phyloP scores from a whole-genome alignment of 2,888 invertebrate genomes.

The Synanthedon vespiformis region DNA sequence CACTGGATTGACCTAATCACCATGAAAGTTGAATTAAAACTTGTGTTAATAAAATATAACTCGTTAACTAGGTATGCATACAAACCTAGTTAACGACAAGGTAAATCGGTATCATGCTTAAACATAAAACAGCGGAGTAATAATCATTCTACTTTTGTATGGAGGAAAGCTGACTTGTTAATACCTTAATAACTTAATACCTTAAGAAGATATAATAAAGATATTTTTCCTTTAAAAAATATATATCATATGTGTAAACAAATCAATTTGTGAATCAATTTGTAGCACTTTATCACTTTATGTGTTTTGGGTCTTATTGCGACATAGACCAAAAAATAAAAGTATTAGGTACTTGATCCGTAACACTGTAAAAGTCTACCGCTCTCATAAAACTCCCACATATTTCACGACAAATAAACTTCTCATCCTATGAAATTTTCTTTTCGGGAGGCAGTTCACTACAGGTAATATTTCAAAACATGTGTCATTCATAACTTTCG shows the following conservation, averaged over 20 bases:
- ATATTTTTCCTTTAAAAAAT: background rate
- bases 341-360: slow-evolving; percentile 52
- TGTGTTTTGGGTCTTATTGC: slow-evolving; percentile 51
- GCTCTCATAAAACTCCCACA: slow-evolving; percentile 65
- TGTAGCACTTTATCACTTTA: slow-evolving; percentile 51
- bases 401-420: slow-evolving; percentile 70
- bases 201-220: background rate
- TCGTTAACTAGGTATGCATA: no score
- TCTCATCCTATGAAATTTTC: slow-evolving; percentile 64
- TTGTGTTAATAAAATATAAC: no score
- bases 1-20: no score
- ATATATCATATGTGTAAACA: background rate
- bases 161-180: no score
- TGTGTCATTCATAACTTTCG: slow-evolving; percentile 71
- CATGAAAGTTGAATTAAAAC: no score
- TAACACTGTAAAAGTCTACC: slow-evolving; percentile 59
- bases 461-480: slow-evolving; percentile 71
- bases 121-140: no score
- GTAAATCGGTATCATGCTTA: no score
- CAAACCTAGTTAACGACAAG: no score
- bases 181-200: no score
- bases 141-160: no score
- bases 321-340: slow-evolving; percentile 46
- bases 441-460: slow-evolving; percentile 58
- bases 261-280: slow-evolving; percentile 50